phyloP scores from a whole-genome alignment of 2,797 vertebrate species.

The Perodicticus potto region DNA sequence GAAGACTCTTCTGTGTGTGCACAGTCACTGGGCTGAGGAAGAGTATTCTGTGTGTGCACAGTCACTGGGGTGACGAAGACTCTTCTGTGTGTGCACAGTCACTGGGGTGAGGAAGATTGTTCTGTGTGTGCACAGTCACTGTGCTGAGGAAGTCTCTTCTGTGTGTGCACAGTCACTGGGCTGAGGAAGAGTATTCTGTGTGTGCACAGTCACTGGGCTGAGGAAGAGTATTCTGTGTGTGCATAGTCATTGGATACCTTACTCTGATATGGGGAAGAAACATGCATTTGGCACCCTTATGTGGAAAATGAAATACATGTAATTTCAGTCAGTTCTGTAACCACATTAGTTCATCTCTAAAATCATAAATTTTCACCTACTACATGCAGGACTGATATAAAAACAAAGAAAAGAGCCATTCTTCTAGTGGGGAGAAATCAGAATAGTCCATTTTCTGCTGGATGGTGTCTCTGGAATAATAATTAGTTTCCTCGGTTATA shows the following conservation, averaged over 20 bases:
- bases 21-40: too few relatives aligned
- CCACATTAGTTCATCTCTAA: not conserved
- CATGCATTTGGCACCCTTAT: not conserved
- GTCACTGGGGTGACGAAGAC: not conserved
- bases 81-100: not conserved
- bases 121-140: too few relatives aligned
- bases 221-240: not conserved
- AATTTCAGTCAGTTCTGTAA: not conserved
- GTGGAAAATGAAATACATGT: constrained; percentile 7
- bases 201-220: not conserved
- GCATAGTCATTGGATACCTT: not conserved
- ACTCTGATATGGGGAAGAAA: constrained; percentile 56
- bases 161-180: too few relatives aligned
- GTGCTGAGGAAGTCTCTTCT: too few relatives aligned
- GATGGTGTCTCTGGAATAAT: not conserved
- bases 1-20: too few relatives aligned
- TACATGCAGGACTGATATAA: not conserved
- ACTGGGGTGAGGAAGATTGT: too few relatives aligned
- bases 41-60: not conserved
- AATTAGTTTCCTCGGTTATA: constrained; percentile 26
- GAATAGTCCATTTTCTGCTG: not conserved
- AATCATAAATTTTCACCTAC: not conserved
- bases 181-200: not conserved
- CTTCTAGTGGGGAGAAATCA: constrained; percentile 4
- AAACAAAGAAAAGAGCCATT: constrained; percentile 3